Evolutionary conservation across 2,797 vertebrate genomes (phyloP).

Genomic region (Esox lucius): DNA sequence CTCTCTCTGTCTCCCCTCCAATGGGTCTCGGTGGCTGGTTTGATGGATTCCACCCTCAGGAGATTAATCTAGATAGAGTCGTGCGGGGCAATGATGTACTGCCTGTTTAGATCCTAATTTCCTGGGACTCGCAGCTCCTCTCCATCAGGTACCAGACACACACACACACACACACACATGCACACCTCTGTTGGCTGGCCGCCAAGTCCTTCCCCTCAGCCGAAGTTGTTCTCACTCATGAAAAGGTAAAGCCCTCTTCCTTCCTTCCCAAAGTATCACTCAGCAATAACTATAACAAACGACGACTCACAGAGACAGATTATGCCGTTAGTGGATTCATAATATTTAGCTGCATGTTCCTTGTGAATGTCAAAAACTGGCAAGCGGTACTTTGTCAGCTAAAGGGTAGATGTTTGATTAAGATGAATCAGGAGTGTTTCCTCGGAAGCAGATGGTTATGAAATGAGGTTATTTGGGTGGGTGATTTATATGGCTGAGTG

Average conservation of each 20-base stretch:
- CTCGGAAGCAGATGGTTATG: background rate
- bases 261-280: background rate
- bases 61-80: background rate
- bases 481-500: background rate
- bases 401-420: background rate
- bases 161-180: background rate
- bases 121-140: background rate
- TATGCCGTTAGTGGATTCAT: background rate
- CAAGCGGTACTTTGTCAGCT: background rate
- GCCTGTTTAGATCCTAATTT: background rate
- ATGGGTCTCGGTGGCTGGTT: background rate
- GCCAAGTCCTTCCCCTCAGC: background rate
- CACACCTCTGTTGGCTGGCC: background rate
- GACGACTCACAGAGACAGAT: background rate
- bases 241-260: conserved; percentile 18
- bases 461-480: background rate
- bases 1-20: background rate
- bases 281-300: background rate
- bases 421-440: background rate
- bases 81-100: background rate
- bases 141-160: background rate
- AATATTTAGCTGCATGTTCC: background rate
- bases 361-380: background rate
- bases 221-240: conserved; percentile 18
- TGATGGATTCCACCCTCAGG: background rate